Evolutionary conservation across 2,888 invertebrate genomes (phyloP).

Genomic region (Eilema caniola): DNA sequence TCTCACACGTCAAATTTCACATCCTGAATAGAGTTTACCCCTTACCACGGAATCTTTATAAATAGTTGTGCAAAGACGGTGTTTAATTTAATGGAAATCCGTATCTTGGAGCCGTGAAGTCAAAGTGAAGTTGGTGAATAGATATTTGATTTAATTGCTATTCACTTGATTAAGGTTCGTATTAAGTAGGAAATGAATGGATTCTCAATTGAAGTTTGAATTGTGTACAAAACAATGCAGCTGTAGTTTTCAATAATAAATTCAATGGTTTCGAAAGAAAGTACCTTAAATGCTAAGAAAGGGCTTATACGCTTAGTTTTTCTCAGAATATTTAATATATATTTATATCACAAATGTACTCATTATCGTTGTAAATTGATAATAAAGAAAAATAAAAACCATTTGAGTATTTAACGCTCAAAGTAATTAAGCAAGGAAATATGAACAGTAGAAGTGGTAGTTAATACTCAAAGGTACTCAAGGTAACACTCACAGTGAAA

Average conservation of each 20-base stretch:
- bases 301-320: no score
- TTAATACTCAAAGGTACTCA: no score
- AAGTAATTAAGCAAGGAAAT: no score
- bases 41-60: slow-evolving; percentile 82
- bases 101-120: slow-evolving; percentile 74
- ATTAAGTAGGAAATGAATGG: slow-evolving; percentile 40
- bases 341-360: no score
- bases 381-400: no score
- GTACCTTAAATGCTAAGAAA: neutral
- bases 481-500: no score
- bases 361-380: no score
- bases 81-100: slow-evolving; percentile 85
- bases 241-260: slow-evolving; percentile 1
- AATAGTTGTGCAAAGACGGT: slow-evolving; percentile 82
- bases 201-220: slow-evolving; percentile 23
- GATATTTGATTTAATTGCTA: slow-evolving; percentile 74
- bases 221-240: slow-evolving; percentile 9
- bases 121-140: slow-evolving; percentile 67
- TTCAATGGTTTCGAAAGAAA: neutral
- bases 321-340: no score
- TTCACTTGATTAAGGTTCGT: slow-evolving; percentile 53
- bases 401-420: no score
- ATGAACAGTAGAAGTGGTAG: no score
- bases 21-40: slow-evolving; percentile 76
- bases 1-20: slow-evolving; percentile 86